These are phyloP conservation scores for Chaetodon trifasciatus DNA, from an alignment of 2,797 vertebrate species.

Conservation along the genomic window DNA sequence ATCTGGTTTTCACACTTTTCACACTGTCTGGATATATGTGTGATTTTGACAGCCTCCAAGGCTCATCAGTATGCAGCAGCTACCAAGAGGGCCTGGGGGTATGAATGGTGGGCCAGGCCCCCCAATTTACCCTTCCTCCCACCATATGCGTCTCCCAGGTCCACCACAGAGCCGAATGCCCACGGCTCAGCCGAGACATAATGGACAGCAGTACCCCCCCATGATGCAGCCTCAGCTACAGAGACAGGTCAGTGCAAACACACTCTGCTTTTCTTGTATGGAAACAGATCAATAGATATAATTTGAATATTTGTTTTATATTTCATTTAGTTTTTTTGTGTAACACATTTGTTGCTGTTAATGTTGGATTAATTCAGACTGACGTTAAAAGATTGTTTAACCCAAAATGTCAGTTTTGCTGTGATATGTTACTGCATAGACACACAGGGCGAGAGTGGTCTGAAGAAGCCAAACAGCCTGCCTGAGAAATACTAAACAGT, in stretches of 20 bases:
- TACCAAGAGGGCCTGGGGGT: constrained; percentile 91
- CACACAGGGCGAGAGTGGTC: constrained; percentile 9
- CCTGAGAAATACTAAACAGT: not conserved
- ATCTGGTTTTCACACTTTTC: constrained; percentile 18
- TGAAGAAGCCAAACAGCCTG: constrained; percentile 11
- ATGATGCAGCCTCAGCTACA: constrained; percentile 99
- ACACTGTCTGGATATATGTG: not conserved
- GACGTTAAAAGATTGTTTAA: not conserved
- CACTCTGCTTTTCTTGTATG: not conserved
- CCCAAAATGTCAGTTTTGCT: constrained; percentile 6
- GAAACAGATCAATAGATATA: not conserved
- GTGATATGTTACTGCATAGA: constrained; percentile 6
- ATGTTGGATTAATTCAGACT: not conserved
- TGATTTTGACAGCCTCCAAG: constrained; percentile 91
- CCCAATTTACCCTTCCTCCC: constrained; percentile 90
- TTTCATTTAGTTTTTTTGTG: constrained; percentile 3
- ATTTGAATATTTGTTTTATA: not conserved
- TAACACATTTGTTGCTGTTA: constrained; percentile 7
- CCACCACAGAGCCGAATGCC: constrained; percentile 89
- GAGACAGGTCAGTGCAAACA: constrained; percentile 92
- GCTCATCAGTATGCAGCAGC: constrained; percentile 98
- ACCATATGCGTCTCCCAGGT: constrained; percentile 94
- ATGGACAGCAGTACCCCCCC: constrained; percentile 94
- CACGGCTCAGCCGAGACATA: constrained; percentile 91
- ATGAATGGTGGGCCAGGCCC: constrained; percentile 94